Evolutionary conservation across 1,140 invertebrate genomes (phyloP).

Genomic region (Frieseomelitta varia): DNA sequence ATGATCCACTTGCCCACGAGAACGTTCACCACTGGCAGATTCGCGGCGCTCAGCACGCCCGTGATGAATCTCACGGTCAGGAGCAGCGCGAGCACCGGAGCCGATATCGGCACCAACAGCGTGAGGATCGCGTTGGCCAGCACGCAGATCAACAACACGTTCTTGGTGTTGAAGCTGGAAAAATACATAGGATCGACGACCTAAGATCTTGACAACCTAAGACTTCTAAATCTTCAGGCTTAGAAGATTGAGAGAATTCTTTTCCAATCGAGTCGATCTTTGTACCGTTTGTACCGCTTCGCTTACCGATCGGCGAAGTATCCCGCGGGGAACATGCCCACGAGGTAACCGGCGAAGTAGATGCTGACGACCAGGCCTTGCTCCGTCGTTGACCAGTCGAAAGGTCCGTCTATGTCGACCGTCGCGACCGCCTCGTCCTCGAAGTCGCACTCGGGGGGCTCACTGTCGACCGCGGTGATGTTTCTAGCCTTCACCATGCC

Average conservation of each 20-base stretch:
- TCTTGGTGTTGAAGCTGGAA: conserved; percentile 88
- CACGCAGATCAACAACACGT: conserved; percentile 90
- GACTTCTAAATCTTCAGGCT: too few relatives aligned
- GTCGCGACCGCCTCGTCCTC: neutral
- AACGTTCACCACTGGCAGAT: conserved; percentile 78
- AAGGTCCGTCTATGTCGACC: conserved; percentile 85
- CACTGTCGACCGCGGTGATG: neutral
- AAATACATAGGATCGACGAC: too few relatives aligned
- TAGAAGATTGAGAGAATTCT: too few relatives aligned
- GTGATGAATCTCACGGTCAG: conserved; percentile 83
- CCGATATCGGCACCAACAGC: conserved; percentile 85
- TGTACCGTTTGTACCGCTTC: neutral
- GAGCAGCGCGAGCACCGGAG: conserved; percentile 81
- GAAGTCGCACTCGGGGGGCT: conserved; percentile 67
- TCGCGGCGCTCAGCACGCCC: conserved; percentile 83
- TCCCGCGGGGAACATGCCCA: conserved; percentile 86
- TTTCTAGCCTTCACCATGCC: conserved; percentile 91
- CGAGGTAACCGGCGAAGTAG: conserved; percentile 94
- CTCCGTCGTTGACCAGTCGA: conserved; percentile 85
- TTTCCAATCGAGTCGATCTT: too few relatives aligned
- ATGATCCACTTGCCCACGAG: conserved; percentile 79
- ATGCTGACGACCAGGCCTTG: conserved; percentile 89
- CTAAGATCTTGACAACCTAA: too few relatives aligned
- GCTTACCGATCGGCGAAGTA: conserved; percentile 82
- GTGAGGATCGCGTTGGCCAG: conserved; percentile 89